Base-by-base conservation (phyloP, 2,113 vertebrate species). In the Lycocorax pyrrhopterus region DNA sequence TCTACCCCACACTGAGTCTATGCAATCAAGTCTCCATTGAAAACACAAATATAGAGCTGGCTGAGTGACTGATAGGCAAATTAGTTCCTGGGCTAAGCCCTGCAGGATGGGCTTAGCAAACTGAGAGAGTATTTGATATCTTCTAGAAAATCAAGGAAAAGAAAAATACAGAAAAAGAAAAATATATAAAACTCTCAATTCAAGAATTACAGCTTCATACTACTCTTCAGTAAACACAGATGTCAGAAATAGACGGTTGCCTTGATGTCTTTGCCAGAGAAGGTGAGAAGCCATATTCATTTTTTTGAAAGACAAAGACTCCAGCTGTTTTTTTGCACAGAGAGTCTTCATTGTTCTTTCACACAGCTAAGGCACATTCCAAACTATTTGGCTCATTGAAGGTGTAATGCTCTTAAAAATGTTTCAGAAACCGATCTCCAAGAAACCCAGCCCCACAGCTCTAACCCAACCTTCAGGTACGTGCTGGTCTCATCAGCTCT, bases 11-110 rank as follows among this genome's bases (percentile, higher is more conserved):
- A 93, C 75, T 86, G 90, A 95, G 91, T 51, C 84, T 91, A 14
- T 88, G 75, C 68, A 96, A 96, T 94, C 74, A 93, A 91, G 55
- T 56, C 33, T 91, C 52, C 82, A 95, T 71, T 96, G 93, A 93
- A 96, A 91, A 91, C 53, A 94, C 67, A 97, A 95, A 93, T 94
- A 83, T 51, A 96, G 87, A 88, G 25, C 72, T 95, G 68, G 82
- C 89, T 93, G 87, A 76, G 49, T 79, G 58, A 91, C 84, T 94
- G 94, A 95, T 94, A 96, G 71, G 91, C 67, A 97, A 94, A 96
- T 95, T 88, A 85, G 47, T 32, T 90, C 59, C 85, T 58, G 51
- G 87, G 73, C 58, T 90, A 83, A 93, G 51, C 67, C 37, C 51
- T 83, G 75, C 55, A 66, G 13, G 75, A 74, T 47, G 89, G 75